Conservation (phyloP, 2,888 invertebrate species). For the Kuschelorhynchus macadamiae region DNA sequence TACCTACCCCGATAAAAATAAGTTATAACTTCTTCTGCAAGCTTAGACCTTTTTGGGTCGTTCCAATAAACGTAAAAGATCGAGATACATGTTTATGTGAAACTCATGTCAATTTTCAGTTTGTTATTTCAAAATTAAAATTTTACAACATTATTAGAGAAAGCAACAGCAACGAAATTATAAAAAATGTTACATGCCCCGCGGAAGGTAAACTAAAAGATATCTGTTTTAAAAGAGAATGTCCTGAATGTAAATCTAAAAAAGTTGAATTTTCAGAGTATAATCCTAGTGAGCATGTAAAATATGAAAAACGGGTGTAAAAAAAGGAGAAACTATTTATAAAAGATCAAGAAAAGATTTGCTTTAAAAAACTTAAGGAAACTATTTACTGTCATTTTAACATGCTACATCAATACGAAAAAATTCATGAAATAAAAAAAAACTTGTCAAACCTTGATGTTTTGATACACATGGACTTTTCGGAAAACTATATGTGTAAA, state of each 20-base stretch:
- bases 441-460: too few relatives aligned
- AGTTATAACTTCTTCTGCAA: not conserved
- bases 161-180: not conserved
- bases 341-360: not conserved
- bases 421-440: too few relatives aligned
- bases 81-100: not conserved
- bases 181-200: not conserved
- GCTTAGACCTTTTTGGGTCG: conserved; percentile 6
- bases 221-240: not conserved
- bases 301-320: not conserved
- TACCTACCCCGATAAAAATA: not conserved
- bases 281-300: not conserved
- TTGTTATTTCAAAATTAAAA: not conserved
- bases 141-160: not conserved
- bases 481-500: too few relatives aligned
- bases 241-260: not conserved
- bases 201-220: not conserved
- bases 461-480: too few relatives aligned
- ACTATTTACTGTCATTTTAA: too few relatives aligned
- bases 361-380: too few relatives aligned
- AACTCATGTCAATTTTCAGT: not conserved
- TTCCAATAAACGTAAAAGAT: not conserved
- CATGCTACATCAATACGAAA: too few relatives aligned
- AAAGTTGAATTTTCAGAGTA: not conserved
- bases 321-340: not conserved